Base-by-base conservation (phyloP, 2,888 invertebrate genomes). In the Trissolcus brochymenae region DNA sequence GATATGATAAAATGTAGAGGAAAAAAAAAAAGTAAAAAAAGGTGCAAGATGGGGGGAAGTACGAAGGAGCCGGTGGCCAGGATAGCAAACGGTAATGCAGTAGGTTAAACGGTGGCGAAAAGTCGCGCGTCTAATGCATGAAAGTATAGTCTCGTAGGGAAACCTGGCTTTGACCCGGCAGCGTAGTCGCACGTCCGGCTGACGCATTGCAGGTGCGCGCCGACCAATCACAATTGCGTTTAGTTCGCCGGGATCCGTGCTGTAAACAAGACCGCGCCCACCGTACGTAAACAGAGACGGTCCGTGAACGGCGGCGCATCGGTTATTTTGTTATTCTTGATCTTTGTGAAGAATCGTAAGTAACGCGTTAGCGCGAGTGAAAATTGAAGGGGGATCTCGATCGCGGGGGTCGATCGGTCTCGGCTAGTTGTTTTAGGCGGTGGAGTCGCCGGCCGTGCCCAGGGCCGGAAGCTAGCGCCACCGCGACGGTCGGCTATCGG, bases 191-290 rank as follows among this genome's bases (percentile, higher is more conserved):
- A 84, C 86, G 86, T 82, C 81, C 87, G 90, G 90, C 92, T 94
- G 94, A 94, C 94, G 94, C 94, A 94, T 94, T 94, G 94, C 94
- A 94, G 95, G 94, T 94, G 93, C 93, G 93, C 92, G 91, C 90
- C 91, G 91, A 92, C 94, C 94, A 94, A 95, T 94, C 93, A 92
- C 91, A 92, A 92, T 91, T 91, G 92, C 86, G 89, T 87, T 89
- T 87, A 88, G 88, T 88, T 87, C 85, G 88, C 87, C 88, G 88
- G 90, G 92, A 91, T 91, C 86, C 85, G 91, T 91, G 92, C 92
- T 92, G 92, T 93, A 92, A 92, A 92, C 92, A 93, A 92, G 93
- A 91, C 91, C 91, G 91, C 91, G 91, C 90, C 90, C 90, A 84
- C 84, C 80, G 79, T 81, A 82, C 74, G 71, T 71, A 65, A 77